Conservation (phyloP, 1,140 invertebrate species). For the Branchinecta lindahli region DNA sequence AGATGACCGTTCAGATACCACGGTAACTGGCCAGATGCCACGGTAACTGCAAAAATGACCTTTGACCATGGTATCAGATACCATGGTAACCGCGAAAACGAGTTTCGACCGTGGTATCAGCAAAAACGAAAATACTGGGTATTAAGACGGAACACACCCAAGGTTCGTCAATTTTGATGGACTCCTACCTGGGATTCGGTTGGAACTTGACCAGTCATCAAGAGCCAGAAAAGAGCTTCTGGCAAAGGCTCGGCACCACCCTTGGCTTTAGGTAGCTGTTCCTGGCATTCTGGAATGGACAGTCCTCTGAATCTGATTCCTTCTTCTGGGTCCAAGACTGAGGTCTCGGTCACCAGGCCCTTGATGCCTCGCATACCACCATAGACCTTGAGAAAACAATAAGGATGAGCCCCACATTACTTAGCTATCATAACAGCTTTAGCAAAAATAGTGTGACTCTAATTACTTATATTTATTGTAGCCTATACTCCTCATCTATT, state of each 20-base stretch:
- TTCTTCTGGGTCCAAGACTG: slow-evolving; percentile 84
- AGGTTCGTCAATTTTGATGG: too few species aligned
- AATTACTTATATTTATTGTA: slow-evolving; percentile 13
- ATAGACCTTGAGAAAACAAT: slow-evolving; percentile 54
- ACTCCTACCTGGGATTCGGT: slow-evolving; percentile 50
- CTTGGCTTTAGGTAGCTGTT: slow-evolving; percentile 66
- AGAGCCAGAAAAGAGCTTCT: slow-evolving; percentile 89
- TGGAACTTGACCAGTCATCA: slow-evolving; percentile 82
- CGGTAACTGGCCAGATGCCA: too few species aligned
- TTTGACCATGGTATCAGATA: too few species aligned
- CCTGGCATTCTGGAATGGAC: slow-evolving; percentile 88
- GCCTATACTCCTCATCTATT: too few species aligned
- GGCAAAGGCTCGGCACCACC: slow-evolving; percentile 78
- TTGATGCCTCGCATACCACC: slow-evolving; percentile 95
- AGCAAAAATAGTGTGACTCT: not conserved
- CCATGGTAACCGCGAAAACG: too few species aligned
- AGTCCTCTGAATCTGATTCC: slow-evolving; percentile 89
- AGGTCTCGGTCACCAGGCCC: slow-evolving; percentile 86
- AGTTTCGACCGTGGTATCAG: too few species aligned
- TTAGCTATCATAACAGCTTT: slow-evolving; percentile 11
- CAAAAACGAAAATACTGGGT: too few species aligned
- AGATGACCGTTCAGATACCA: too few species aligned
- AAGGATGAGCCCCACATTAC: slow-evolving; percentile 3
- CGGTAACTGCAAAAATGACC: too few species aligned
- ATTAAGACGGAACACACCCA: too few species aligned